These are phyloP conservation scores for Macrosoma leucophasiata DNA, from an alignment of 2,888 invertebrate species.

Conservation along the genomic window DNA sequence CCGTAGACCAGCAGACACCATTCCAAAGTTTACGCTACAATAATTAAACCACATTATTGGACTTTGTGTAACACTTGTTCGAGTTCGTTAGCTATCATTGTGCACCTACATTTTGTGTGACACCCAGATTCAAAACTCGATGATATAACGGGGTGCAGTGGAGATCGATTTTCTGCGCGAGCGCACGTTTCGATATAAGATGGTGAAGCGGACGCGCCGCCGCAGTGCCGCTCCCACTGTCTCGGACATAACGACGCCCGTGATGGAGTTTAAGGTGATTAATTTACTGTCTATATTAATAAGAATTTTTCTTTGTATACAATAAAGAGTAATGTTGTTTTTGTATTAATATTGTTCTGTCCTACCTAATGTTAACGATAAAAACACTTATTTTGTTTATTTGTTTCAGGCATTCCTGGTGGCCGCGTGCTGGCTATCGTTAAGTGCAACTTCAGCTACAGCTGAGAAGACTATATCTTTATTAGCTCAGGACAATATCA, in stretches of 20 bases:
- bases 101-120: slow-evolving; percentile 16
- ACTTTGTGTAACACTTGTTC: slow-evolving; percentile 14
- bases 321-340: too few species aligned
- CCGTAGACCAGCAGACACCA: too few species aligned
- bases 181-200: slow-evolving; percentile 50
- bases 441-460: slow-evolving; percentile 36
- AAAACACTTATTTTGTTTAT: slow-evolving; percentile 1
- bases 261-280: slow-evolving; percentile 63
- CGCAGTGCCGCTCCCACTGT: slow-evolving; percentile 52
- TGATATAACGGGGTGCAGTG: slow-evolving; percentile 42
- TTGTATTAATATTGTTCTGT: too few species aligned
- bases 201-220: slow-evolving; percentile 42
- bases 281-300: too few species aligned
- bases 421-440: slow-evolving; percentile 45
- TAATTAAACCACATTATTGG: slow-evolving; percentile 10
- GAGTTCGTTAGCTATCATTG: slow-evolving; percentile 21
- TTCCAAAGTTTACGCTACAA: slow-evolving; percentile 1
- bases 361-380: too few species aligned
- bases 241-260: slow-evolving; percentile 43
- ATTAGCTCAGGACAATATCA: slow-evolving; percentile 40
- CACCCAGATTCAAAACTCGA: slow-evolving; percentile 18
- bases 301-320: too few species aligned
- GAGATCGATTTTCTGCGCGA: too few species aligned
- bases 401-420: slow-evolving; percentile 46
- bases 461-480: slow-evolving; percentile 33